These are phyloP conservation scores for Drosophila ercepeae DNA, from an alignment of 1,140 invertebrate genomes.

Conservation along the genomic window DNA sequence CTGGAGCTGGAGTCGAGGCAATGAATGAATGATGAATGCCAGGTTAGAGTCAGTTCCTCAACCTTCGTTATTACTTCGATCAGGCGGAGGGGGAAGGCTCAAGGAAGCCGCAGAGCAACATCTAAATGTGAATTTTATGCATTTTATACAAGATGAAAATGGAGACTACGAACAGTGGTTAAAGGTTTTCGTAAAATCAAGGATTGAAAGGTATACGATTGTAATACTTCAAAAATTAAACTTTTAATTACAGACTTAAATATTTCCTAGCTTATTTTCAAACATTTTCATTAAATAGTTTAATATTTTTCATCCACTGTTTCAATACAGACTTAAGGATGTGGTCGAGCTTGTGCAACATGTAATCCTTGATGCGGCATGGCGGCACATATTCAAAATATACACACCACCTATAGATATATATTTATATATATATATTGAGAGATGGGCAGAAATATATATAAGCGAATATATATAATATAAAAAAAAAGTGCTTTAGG, in stretches of 20 bases:
- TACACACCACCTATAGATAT: conserved; percentile 24
- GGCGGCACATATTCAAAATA: conserved; percentile 39
- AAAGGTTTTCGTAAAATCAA: too few species aligned
- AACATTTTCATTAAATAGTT: too few species aligned
- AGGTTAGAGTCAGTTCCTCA: conserved; percentile 35
- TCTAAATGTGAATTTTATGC: conserved; percentile 78
- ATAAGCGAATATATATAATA: conserved; percentile 45
- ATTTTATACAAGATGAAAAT: conserved; percentile 74
- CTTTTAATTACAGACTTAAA: too few species aligned
- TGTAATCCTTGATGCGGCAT: conserved; percentile 67
- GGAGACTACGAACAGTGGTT: conserved; percentile 53
- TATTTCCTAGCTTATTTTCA: too few species aligned
- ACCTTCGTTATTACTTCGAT: conserved; percentile 19
- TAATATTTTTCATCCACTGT: conserved; percentile 30
- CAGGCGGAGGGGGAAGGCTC: conserved; percentile 27
- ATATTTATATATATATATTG: conserved; percentile 24
- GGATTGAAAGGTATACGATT: too few species aligned
- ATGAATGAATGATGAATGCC: conserved; percentile 78
- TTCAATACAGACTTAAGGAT: conserved; percentile 22
- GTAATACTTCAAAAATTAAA: too few species aligned
- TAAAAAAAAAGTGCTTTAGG: conserved; percentile 67
- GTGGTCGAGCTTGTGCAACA: conserved; percentile 38
- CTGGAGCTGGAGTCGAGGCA: conserved; percentile 35
- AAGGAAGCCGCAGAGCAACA: conserved; percentile 59
- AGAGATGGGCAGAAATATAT: conserved; percentile 14